These are phyloP conservation scores for Celastrina argiolus DNA, from an alignment of 2,888 invertebrate species.

Conservation along the genomic window DNA sequence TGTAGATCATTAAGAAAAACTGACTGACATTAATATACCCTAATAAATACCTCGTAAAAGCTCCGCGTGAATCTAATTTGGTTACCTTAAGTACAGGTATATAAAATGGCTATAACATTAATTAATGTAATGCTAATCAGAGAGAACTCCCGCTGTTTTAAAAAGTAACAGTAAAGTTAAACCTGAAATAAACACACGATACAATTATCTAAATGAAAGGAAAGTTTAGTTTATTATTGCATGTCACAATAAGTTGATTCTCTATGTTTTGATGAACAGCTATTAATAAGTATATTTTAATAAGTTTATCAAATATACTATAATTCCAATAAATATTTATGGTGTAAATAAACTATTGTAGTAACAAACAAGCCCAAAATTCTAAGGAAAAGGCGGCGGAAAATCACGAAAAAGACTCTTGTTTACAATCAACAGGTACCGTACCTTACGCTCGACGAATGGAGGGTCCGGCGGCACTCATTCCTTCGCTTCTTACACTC, in stretches of 20 bases:
- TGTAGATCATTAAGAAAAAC: no score
- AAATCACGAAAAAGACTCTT: not conserved
- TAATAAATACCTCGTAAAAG: not conserved
- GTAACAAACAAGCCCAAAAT: not conserved
- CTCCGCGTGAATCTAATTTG: not conserved
- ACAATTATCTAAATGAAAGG: not conserved
- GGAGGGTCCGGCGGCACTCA: slow-evolving; percentile 55
- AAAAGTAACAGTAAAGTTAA: not conserved
- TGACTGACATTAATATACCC: no score
- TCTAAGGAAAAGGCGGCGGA: not conserved
- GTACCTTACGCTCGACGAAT: slow-evolving; percentile 36
- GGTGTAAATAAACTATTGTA: not conserved
- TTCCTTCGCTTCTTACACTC: slow-evolving; percentile 60
- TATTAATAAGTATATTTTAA: no score
- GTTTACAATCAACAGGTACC: slow-evolving; percentile 28
- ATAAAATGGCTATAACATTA: not conserved
- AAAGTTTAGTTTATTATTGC: not conserved
- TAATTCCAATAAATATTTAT: no score
- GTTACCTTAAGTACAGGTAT: not conserved
- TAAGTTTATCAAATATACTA: no score
- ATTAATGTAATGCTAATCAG: not conserved
- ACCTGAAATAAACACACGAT: not conserved
- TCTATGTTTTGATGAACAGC: no score
- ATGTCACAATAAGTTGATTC: not conserved
- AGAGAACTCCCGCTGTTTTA: not conserved